These are phyloP conservation scores for Eucriotettix oculatus DNA, from an alignment of 2,888 invertebrate species.

Conservation along the genomic window DNA sequence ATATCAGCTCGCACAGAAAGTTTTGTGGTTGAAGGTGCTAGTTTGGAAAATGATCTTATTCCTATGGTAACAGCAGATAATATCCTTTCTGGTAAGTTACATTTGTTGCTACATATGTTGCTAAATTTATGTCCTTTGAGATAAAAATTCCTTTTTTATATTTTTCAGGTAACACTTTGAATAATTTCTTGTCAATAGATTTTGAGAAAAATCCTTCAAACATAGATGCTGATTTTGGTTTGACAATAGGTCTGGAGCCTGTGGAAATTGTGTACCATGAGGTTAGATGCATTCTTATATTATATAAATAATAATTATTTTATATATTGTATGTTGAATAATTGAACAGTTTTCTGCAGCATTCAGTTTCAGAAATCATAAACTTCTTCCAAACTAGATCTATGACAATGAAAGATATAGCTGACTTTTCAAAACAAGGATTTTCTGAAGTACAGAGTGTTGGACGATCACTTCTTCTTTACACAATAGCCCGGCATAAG, in stretches of 20 bases:
- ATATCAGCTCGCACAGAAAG: slow-evolving; percentile 55
- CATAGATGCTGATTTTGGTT: slow-evolving; percentile 46
- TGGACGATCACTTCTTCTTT: slow-evolving; percentile 30
- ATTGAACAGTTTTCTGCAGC: slow-evolving; percentile 30
- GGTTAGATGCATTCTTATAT: slow-evolving; percentile 28
- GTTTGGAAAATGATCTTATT: slow-evolving; percentile 52
- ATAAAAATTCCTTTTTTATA: neutral
- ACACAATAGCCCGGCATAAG: slow-evolving; percentile 36
- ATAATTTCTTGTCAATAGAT: slow-evolving; percentile 56
- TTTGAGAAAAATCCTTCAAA: slow-evolving; percentile 52
- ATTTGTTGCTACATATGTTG: neutral
- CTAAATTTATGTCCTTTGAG: neutral
- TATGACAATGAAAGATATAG: slow-evolving; percentile 29
- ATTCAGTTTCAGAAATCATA: slow-evolving; percentile 51
- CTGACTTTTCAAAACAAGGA: slow-evolving; percentile 21
- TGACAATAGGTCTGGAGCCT: slow-evolving; percentile 51
- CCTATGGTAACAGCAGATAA: slow-evolving; percentile 49
- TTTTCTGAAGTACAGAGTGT: slow-evolving; percentile 24
- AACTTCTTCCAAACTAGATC: slow-evolving; percentile 47
- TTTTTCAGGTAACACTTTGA: slow-evolving; percentile 36
- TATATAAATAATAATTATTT: neutral
- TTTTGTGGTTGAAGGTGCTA: slow-evolving; percentile 56
- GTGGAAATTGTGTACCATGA: slow-evolving; percentile 62
- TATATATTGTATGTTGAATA: neutral
- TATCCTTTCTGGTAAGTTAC: slow-evolving; percentile 24